Evolutionary conservation across 2,113 vertebrate species (phyloP).

Genomic region (Brachyistius frenatus): DNA sequence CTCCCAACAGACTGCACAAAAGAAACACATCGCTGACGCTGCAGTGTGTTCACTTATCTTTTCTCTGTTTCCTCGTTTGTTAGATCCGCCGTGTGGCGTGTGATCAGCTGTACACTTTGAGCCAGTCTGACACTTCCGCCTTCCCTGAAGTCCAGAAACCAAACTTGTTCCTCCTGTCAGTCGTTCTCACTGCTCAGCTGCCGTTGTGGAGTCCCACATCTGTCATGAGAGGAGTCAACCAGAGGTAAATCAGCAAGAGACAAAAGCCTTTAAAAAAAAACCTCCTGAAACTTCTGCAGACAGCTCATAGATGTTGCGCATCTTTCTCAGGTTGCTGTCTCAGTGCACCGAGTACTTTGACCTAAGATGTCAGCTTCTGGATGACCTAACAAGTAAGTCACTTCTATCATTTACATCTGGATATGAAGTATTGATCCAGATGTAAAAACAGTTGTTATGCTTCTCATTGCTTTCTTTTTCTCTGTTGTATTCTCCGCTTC

Average conservation of each 20-base stretch:
- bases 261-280: not conserved
- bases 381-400: slow-evolving; percentile 94
- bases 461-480: slow-evolving; percentile 2
- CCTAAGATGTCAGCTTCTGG: slow-evolving; percentile 94
- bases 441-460: not conserved
- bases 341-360: slow-evolving; percentile 99
- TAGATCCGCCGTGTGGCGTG: slow-evolving; percentile 98
- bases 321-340: slow-evolving; percentile 89
- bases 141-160: slow-evolving; percentile 95
- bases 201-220: slow-evolving; percentile 98
- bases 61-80: not conserved
- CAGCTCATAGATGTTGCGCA: slow-evolving; percentile 8
- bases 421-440: not conserved
- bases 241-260: slow-evolving; percentile 84
- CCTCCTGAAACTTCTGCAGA: not conserved
- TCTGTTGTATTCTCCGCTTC: not conserved
- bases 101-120: slow-evolving; percentile 97
- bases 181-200: slow-evolving; percentile 94
- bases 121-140: slow-evolving; percentile 94
- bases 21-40: not conserved
- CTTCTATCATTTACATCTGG: not conserved
- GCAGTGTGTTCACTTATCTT: not conserved
- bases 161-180: slow-evolving; percentile 94
- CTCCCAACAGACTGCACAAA: not conserved
- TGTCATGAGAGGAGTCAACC: slow-evolving; percentile 98